Conservation (phyloP, 1,140 invertebrate genomes). For the Chionoecetes opilio region DNA sequence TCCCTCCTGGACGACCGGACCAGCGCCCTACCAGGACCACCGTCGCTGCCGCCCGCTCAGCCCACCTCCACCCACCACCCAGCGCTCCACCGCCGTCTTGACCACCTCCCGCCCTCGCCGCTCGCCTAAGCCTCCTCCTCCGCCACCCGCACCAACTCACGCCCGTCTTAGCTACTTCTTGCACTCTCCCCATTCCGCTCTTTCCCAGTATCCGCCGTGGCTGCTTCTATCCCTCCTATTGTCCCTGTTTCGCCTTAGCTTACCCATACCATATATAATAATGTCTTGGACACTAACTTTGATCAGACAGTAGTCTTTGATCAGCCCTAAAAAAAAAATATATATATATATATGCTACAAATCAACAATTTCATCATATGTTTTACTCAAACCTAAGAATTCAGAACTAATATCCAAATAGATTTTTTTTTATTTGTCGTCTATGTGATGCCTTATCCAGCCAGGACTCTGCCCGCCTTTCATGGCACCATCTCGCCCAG, state of each 20-base stretch:
- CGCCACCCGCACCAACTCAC: constrained; percentile 12
- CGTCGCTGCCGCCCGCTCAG: constrained; percentile 37
- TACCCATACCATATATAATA: background rate
- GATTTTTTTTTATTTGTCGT: no score
- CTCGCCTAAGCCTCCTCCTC: background rate
- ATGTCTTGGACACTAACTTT: background rate
- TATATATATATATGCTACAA: background rate
- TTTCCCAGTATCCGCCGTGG: background rate
- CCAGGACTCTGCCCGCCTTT: background rate
- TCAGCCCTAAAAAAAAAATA: background rate
- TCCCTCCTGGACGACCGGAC: constrained; percentile 76
- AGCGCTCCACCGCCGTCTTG: background rate
- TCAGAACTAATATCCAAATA: background rate
- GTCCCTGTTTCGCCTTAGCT: background rate
- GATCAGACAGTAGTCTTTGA: no score
- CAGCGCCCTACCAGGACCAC: constrained; percentile 61
- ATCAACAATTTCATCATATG: background rate
- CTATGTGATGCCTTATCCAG: background rate
- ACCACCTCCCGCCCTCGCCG: background rate
- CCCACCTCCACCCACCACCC: constrained; percentile 16
- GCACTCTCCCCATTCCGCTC: background rate
- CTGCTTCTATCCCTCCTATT: background rate
- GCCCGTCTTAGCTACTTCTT: background rate
- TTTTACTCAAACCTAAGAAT: background rate
- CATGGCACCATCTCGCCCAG: constrained; percentile 37